Percentiles rank a stretch among this genome's conserved stretches.
Evolutionary conservation across 2,888 invertebrate species (phyloP).

Genomic region (Tetheella fluctuosa): DNA sequence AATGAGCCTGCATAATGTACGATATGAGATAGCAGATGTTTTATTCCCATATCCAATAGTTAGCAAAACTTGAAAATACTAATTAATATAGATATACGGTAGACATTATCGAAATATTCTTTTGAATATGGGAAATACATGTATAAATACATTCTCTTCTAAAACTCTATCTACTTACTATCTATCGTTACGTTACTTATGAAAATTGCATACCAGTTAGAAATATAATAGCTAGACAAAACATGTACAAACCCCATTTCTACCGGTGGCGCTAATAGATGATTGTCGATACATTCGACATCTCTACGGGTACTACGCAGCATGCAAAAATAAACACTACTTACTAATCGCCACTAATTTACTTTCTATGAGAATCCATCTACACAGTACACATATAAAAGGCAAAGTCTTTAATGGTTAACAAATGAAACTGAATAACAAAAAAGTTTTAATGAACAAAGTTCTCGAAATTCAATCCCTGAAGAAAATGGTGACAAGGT

Average conservation of each 20-base stretch:
- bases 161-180: background rate
- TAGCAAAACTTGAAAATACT: background rate
- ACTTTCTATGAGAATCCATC: background rate
- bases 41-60: conserved; percentile 2
- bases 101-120: background rate
- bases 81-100: background rate
- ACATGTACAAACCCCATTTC: conserved; percentile 77
- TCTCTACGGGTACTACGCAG: conserved; percentile 71
- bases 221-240: conserved; percentile 11
- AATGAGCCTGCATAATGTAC: background rate
- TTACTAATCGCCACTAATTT: conserved; percentile 53
- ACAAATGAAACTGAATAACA: no score
- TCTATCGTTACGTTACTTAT: background rate
- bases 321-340: conserved; percentile 79
- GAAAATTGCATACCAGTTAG: background rate
- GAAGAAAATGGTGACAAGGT: no score
- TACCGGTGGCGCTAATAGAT: conserved; percentile 65
- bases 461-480: no score
- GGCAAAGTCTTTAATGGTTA: no score
- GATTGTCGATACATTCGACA: conserved; percentile 66
- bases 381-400: background rate
- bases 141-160: background rate
- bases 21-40: conserved; percentile 6
- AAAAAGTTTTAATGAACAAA: no score
- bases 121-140: conserved; percentile 3